Conservation (phyloP, 2,888 invertebrate species). For the Nebria brevicollis region DNA sequence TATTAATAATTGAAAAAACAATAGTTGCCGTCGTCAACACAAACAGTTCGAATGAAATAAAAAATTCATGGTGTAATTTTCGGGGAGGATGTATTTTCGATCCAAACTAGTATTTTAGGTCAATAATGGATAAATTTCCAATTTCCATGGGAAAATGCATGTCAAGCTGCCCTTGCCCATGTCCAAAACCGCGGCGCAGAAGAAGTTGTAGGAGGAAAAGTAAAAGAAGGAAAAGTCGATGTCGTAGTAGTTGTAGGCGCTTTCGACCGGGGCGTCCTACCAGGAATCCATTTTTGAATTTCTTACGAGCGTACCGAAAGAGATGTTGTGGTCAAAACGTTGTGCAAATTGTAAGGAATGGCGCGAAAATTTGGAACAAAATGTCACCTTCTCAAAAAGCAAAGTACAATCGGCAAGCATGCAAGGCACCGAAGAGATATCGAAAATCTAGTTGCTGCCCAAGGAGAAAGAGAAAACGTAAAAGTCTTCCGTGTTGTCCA, state of each 20-base stretch:
- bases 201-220: not conserved
- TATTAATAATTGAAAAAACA: not conserved
- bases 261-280: slow-evolving; percentile 45
- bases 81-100: not conserved
- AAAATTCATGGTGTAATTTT: not conserved
- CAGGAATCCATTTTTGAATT: slow-evolving; percentile 51
- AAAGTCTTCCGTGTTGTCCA: not conserved
- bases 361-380: slow-evolving; percentile 48
- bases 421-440: not conserved
- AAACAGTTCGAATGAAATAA: not conserved
- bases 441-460: slow-evolving; percentile 3
- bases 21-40: not conserved
- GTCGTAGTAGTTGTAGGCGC: not conserved
- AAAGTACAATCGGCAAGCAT: slow-evolving; percentile 4
- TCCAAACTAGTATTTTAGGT: not conserved
- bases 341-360: slow-evolving; percentile 47
- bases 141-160: slow-evolving; percentile 16
- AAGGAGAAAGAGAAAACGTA: not conserved
- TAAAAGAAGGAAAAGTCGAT: slow-evolving; percentile 6
- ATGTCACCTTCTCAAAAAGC: slow-evolving; percentile 48
- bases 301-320: slow-evolving; percentile 49
- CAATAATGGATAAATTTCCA: slow-evolving; percentile 7
- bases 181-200: not conserved
- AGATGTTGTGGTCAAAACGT: slow-evolving; percentile 45
- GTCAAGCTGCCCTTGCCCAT: not conserved